Conservation (phyloP, 2,113 vertebrate species). For the Actenoides lindsayi region DNA sequence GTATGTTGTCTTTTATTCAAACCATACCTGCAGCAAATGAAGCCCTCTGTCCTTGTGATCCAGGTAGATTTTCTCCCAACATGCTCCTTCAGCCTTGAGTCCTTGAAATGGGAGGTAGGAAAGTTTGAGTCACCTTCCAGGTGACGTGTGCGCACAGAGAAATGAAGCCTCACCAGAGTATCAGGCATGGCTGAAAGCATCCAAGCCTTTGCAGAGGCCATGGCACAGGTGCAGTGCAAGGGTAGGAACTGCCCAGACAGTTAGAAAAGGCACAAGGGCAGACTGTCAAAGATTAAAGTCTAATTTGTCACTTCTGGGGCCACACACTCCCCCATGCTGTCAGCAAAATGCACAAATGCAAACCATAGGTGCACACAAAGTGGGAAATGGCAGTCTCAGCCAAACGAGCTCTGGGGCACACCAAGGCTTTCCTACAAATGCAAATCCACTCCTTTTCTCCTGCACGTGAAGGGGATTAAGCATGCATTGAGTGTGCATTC, state of each 20-base stretch:
- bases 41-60: neutral
- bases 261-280: neutral
- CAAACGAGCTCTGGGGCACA: neutral
- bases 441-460: conserved; percentile 32
- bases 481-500: conserved; percentile 1
- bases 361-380: neutral
- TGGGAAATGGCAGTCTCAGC: neutral
- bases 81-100: neutral
- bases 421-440: conserved; percentile 36
- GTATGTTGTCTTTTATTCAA: neutral
- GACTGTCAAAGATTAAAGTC: neutral
- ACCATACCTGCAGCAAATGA: neutral
- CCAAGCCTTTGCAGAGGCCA: neutral
- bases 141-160: neutral
- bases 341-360: conserved; percentile 11
- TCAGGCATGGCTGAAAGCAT: neutral
- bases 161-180: neutral
- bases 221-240: neutral
- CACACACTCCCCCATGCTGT: neutral
- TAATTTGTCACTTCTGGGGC: conserved; percentile 17
- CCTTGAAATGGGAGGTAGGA: neutral
- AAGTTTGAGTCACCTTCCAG: neutral
- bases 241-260: neutral
- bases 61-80: neutral
- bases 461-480: conserved; percentile 9